Conservation (phyloP, 64 coral and sea anemone species). For the Montipora sp. region DNA sequence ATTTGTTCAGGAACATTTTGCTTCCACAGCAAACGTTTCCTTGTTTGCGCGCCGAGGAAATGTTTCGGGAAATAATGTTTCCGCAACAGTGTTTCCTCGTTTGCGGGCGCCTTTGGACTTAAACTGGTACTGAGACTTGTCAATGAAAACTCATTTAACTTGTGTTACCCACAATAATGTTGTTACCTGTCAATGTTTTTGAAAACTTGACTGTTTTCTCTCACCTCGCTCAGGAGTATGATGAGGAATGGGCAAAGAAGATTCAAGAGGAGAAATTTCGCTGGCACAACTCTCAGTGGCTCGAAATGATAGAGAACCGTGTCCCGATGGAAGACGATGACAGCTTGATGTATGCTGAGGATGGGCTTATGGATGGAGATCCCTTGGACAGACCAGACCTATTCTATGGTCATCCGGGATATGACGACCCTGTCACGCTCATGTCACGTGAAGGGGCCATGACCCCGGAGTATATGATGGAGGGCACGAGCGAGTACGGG, state of each 20-base stretch:
- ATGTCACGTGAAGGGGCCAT: constrained; percentile 97
- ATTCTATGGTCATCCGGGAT: constrained; percentile 98
- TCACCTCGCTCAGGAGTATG: constrained; percentile 79
- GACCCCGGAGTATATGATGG: constrained; percentile 89
- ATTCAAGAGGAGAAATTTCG: constrained; percentile 97
- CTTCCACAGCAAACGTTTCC: no score
- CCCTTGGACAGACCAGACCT: constrained; percentile 91
- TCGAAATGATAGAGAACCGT: constrained; percentile 94
- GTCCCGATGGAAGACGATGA: constrained; percentile 85
- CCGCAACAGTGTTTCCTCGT: no score
- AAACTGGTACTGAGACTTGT: no score
- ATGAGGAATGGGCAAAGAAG: constrained; percentile 97
- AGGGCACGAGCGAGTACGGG: constrained; percentile 75
- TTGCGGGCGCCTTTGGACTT: no score
- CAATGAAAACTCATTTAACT: no score
- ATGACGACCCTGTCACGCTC: constrained; percentile 91
- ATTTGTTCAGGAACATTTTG: no score
- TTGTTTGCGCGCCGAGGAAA: no score
- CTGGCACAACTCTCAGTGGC: constrained; percentile 99
- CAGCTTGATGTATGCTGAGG: constrained; percentile 69
- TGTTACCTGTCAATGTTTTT: background rate
- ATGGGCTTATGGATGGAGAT: constrained; percentile 92
- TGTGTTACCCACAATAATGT: no score
- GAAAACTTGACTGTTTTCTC: background rate
- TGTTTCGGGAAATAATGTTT: no score